Percentiles rank a stretch among this genome's conserved stretches.
phyloP scores from a whole-genome alignment of 2,113 vertebrate genomes.

The Galeopterus variegatus region DNA sequence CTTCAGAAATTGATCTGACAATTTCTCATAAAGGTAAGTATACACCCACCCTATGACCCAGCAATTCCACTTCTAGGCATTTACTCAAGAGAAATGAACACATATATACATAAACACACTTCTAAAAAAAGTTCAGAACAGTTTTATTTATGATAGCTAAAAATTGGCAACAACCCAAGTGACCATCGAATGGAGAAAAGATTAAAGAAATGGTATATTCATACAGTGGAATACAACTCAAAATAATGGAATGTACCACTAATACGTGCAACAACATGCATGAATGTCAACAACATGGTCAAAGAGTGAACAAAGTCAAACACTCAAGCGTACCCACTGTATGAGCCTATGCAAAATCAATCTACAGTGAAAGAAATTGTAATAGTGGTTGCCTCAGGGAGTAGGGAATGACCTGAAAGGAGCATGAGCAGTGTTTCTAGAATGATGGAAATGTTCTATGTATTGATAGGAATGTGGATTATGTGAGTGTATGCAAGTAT shows the following conservation, averaged over 20 bases:
- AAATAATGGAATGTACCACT: not conserved
- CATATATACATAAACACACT: not conserved
- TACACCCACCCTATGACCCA: not conserved
- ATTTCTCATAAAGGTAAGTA: not conserved
- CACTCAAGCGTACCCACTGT: not conserved
- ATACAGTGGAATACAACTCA: not conserved
- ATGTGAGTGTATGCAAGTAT: not conserved
- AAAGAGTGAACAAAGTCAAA: not conserved
- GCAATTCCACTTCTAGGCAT: not conserved
- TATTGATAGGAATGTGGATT: not conserved
- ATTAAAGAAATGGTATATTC: not conserved
- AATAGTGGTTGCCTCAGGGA: not conserved
- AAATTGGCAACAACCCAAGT: not conserved
- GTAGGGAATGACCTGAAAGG: not conserved
- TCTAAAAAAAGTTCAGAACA: not conserved
- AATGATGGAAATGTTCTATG: not conserved
- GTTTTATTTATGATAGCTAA: not conserved
- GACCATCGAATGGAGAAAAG: not conserved
- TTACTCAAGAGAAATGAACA: not conserved
- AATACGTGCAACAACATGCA: not conserved
- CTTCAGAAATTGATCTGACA: not conserved
- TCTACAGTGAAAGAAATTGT: not conserved
- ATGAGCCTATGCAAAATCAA: not conserved
- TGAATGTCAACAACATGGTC: not conserved
- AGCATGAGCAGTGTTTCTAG: not conserved